These are phyloP conservation scores for Agriopis marginaria DNA, from an alignment of 2,888 invertebrate species.

Conservation along the genomic window DNA sequence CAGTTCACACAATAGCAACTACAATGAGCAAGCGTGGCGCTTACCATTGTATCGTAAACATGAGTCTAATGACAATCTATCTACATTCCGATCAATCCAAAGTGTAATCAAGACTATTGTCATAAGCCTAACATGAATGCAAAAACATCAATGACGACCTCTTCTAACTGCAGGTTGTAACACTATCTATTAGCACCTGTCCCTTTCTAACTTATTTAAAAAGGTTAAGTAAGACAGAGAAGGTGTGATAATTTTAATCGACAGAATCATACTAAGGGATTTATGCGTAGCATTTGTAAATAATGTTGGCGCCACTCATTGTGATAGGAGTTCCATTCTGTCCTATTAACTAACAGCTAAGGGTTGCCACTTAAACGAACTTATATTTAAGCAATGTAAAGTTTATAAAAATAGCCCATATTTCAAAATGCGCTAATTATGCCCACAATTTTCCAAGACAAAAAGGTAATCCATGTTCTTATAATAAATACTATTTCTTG, in stretches of 20 bases:
- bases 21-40: no score
- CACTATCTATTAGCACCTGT: slow-evolving; percentile 15
- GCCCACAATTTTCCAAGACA: no score
- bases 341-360: slow-evolving; percentile 73
- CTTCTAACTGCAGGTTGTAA: neutral
- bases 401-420: neutral
- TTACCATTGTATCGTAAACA: neutral
- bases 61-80: neutral
- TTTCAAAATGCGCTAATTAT: neutral
- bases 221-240: slow-evolving; percentile 19
- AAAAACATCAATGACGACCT: slow-evolving; percentile 23
- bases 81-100: slow-evolving; percentile 15
- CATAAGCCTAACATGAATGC: slow-evolving; percentile 21
- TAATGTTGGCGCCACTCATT: slow-evolving; percentile 84
- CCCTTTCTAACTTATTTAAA: slow-evolving; percentile 18
- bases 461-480: no score
- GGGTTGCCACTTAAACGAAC: slow-evolving; percentile 58
- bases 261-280: slow-evolving; percentile 65
- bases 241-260: slow-evolving; percentile 23
- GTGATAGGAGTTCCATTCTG: slow-evolving; percentile 66
- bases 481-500: no score
- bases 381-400: neutral
- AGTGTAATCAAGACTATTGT: slow-evolving; percentile 17
- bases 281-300: slow-evolving; percentile 82
- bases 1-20: no score